Evolutionary conservation across 2,797 vertebrate genomes (phyloP).

Genomic region (Hoplostethus mediterraneus): DNA sequence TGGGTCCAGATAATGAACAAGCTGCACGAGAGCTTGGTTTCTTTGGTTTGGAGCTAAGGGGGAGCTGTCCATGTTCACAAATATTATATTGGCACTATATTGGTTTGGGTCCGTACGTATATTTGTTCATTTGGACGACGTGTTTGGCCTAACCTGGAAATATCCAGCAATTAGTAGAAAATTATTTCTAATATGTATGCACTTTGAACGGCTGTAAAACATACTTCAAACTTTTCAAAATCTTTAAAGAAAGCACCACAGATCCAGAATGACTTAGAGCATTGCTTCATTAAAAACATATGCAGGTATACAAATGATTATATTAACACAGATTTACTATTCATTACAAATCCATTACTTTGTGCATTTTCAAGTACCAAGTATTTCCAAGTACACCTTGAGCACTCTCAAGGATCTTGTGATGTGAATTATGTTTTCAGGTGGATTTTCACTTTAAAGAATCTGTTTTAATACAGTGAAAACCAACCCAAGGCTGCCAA

Average conservation of each 20-base stretch:
- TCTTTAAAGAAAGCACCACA: too few relatives aligned
- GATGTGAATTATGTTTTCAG: conserved; percentile 1
- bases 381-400: neutral
- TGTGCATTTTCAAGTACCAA: neutral
- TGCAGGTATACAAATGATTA: too few relatives aligned
- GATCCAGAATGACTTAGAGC: too few relatives aligned
- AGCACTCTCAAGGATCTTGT: neutral
- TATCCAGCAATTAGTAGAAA: too few relatives aligned
- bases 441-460: neutral
- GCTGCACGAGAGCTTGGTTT: conserved; percentile 14
- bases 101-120: too few relatives aligned
- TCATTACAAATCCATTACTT: neutral
- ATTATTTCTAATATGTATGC: too few relatives aligned
- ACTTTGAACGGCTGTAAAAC: too few relatives aligned
- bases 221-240: too few relatives aligned
- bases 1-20: conserved; percentile 41
- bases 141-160: too few relatives aligned
- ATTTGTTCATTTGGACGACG: too few relatives aligned
- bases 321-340: neutral
- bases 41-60: conserved; percentile 3
- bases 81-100: too few relatives aligned
- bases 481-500: neutral
- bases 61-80: conserved; percentile 23
- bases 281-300: too few relatives aligned
- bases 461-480: neutral